Conservation (phyloP, 2,797 vertebrate genomes). For the Psittacula echo region DNA sequence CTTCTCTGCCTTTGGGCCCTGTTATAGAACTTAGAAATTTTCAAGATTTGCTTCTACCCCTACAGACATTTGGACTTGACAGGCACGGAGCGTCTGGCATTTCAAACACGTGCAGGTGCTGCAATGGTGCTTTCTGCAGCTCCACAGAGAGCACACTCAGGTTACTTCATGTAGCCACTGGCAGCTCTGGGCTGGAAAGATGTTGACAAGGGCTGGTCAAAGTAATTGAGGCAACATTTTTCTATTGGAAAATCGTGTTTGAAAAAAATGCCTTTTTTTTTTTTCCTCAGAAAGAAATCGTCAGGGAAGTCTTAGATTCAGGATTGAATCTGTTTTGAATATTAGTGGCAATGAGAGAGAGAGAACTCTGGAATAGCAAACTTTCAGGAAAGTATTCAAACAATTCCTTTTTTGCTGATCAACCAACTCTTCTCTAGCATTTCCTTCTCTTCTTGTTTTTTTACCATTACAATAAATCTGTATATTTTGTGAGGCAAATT, state of each 20-base stretch:
- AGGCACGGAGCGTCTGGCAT: rapidly evolving
- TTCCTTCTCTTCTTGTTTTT: neutral
- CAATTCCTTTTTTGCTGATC: neutral
- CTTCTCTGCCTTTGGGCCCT: neutral
- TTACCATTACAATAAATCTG: neutral
- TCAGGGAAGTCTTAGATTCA: neutral
- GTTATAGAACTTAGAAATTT: neutral
- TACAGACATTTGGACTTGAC: neutral
- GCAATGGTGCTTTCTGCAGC: rapidly evolving
- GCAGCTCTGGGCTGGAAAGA: neutral
- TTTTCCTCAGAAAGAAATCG: neutral
- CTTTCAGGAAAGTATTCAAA: neutral
- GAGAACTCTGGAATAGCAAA: neutral
- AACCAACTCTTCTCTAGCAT: neutral
- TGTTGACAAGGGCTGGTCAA: neutral
- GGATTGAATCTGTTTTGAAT: conserved; percentile 23
- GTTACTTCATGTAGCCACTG: rapidly evolving
- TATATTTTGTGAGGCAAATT: neutral
- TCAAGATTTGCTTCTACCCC: neutral
- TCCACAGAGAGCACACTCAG: neutral
- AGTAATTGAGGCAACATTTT: neutral
- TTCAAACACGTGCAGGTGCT: rapidly evolving
- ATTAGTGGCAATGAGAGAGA: neutral
- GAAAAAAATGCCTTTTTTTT: neutral
- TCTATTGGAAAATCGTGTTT: neutral